Evolutionary conservation across 2,113 vertebrate genomes (phyloP).

Genomic region (Osmerus eperlanus): DNA sequence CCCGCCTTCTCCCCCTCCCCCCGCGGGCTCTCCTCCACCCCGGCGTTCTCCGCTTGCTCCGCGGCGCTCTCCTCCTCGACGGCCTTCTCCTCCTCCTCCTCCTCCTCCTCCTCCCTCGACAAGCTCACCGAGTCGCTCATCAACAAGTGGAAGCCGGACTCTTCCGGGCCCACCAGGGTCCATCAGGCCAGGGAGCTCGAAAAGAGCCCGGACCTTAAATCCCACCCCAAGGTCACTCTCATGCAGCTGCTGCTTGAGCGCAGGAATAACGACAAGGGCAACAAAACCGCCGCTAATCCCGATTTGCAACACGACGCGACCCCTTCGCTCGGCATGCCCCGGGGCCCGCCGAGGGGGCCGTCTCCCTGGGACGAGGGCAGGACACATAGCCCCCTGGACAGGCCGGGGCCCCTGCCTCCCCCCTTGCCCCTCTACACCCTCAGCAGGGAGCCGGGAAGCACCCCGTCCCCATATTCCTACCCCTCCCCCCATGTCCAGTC

Average conservation of each 20-base stretch:
- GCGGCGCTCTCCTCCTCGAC: conserved; percentile 38
- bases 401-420: conserved; percentile 55
- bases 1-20: conserved; percentile 38
- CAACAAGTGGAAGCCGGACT: conserved; percentile 91
- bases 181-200: conserved; percentile 79
- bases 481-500: conserved; percentile 70
- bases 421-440: conserved; percentile 61
- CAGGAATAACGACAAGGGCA: conserved; percentile 81
- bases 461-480: conserved; percentile 65
- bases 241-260: conserved; percentile 93
- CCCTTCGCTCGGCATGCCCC: conserved; percentile 71
- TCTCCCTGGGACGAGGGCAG: conserved; percentile 67
- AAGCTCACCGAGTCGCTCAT: conserved; percentile 90
- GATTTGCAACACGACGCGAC: conserved; percentile 74
- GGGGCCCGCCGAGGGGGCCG: conserved; percentile 74
- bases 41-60: conserved; percentile 42
- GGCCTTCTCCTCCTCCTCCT: conserved; percentile 41
- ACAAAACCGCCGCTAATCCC: conserved; percentile 73
- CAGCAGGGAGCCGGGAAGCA: conserved; percentile 68
- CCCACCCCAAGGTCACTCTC: conserved; percentile 90
- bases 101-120: conserved; percentile 80
- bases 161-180: conserved; percentile 65
- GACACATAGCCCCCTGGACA: conserved; percentile 76
- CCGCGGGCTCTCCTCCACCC: conserved; percentile 62
- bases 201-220: conserved; percentile 78